Evolutionary conservation across 2,113 vertebrate genomes (phyloP).

Genomic region (Cettia cetti): DNA sequence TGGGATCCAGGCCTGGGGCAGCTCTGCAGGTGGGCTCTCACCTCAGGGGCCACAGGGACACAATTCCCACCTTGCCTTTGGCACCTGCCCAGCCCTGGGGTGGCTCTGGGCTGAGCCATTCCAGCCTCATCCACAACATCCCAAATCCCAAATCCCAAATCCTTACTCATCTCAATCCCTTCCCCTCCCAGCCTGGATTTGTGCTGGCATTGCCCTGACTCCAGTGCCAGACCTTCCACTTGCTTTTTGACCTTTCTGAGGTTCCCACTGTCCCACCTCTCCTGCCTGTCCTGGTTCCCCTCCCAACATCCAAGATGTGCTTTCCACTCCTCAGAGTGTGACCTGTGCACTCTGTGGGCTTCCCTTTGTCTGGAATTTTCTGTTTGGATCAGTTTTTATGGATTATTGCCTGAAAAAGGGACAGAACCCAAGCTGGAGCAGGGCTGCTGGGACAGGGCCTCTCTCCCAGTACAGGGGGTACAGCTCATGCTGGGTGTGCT

Average conservation of each 20-base stretch:
- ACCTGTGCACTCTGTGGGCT: neutral
- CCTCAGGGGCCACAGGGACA: neutral
- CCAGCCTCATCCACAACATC: neutral
- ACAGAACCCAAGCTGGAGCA: rapidly evolving
- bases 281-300: neutral
- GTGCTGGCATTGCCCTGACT: neutral
- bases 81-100: too few species aligned
- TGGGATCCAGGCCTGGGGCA: neutral
- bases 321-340: neutral
- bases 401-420: neutral
- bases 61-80: too few species aligned
- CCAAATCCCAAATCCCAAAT: too few species aligned
- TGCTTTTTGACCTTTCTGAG: neutral
- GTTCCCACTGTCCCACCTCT: neutral
- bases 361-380: neutral
- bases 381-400: neutral
- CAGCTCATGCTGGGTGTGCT: neutral
- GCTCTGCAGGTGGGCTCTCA: neutral
- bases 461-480: neutral
- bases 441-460: rapidly evolving
- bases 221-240: rapidly evolving
- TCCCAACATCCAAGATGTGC: neutral
- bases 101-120: neutral
- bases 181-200: neutral
- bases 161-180: too few species aligned